phyloP scores from a whole-genome alignment of 2,113 vertebrate genomes.

The Peromyscus maniculatus region DNA sequence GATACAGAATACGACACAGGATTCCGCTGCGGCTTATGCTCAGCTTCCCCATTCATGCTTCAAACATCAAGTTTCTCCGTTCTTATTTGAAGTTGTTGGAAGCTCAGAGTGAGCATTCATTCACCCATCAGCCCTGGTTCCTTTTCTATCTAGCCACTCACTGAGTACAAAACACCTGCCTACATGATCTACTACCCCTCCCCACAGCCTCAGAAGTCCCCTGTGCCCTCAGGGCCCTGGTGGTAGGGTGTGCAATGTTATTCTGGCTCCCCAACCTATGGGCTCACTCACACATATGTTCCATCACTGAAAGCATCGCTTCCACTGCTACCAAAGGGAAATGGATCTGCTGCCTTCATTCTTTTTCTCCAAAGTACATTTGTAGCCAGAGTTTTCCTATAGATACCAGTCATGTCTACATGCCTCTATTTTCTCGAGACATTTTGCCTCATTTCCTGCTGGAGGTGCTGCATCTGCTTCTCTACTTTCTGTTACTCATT shows the following conservation, averaged over 20 bases:
- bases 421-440: neutral
- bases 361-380: neutral
- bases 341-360: neutral
- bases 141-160: neutral
- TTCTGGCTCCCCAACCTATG: neutral
- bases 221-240: neutral
- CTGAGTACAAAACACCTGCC: neutral
- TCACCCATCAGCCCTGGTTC: too few relatives aligned
- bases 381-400: neutral
- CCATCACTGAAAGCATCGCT: neutral
- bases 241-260: neutral
- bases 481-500: neutral
- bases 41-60: neutral
- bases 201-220: too few relatives aligned
- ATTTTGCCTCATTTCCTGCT: neutral
- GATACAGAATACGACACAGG: neutral
- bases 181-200: too few relatives aligned
- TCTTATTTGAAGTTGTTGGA: neutral
- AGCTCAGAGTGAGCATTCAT: neutral
- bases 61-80: neutral
- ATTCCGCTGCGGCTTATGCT: neutral
- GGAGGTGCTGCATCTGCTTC: neutral
- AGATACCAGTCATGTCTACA: neutral
- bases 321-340: neutral
- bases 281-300: neutral